Percentiles rank a stretch among this genome's conserved stretches.
Conservation (phyloP, 1,140 invertebrate species). For the Drosophila sp. region DNA sequence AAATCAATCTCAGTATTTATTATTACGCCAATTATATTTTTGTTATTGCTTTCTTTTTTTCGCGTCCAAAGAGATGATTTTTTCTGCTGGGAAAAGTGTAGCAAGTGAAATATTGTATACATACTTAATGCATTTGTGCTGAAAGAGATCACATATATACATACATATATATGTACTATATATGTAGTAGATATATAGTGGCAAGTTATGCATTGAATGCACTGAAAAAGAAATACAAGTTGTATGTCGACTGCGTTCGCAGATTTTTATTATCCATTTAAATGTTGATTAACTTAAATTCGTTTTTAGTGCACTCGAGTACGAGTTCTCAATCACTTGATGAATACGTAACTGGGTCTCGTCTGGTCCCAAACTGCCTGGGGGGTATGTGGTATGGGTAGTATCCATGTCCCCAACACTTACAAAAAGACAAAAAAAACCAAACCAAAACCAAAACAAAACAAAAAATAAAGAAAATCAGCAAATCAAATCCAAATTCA, state of each 20-base stretch:
- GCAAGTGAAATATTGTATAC: constrained; percentile 52
- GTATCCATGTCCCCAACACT: constrained; percentile 31
- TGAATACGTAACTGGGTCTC: constrained; percentile 36
- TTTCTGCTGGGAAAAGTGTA: constrained; percentile 31
- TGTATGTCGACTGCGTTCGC: constrained; percentile 41
- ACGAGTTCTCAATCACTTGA: constrained; percentile 15
- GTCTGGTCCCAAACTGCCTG: neutral
- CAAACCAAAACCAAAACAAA: constrained; percentile 56
- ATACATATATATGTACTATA: neutral
- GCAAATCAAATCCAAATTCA: constrained; percentile 74
- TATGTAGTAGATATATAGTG: neutral
- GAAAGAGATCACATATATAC: neutral
- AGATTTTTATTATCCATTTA: constrained; percentile 76
- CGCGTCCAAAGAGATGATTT: constrained; percentile 74
- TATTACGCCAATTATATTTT: constrained; percentile 70
- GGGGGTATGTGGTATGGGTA: constrained; percentile 26
- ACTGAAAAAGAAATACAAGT: constrained; percentile 44
- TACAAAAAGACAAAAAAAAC: neutral
- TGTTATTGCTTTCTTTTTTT: constrained; percentile 49
- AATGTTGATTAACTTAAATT: constrained; percentile 80
- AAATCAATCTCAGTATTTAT: constrained; percentile 63
- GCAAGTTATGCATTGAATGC: constrained; percentile 39
- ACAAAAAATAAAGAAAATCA: constrained; percentile 51
- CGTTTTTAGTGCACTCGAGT: constrained; percentile 69
- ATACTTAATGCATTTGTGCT: too few species aligned